These are phyloP conservation scores for Rhinella marina DNA, from an alignment of 2,797 vertebrate genomes.

Conservation along the genomic window DNA sequence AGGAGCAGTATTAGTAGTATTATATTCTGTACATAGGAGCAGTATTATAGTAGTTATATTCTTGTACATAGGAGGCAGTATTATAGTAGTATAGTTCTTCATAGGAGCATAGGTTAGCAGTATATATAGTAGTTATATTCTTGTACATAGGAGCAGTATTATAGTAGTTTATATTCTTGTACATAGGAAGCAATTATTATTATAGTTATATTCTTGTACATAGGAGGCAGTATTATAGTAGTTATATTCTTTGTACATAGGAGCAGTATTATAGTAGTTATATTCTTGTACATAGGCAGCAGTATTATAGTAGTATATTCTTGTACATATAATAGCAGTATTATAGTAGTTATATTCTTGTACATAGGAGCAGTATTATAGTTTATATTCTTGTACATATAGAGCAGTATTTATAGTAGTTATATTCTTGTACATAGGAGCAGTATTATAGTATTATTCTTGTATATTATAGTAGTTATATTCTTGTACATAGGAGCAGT, in stretches of 20 bases:
- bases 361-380: not conserved
- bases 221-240: not conserved
- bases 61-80: not conserved
- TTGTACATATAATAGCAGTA: not conserved
- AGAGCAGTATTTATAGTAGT: not conserved
- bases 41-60: no score
- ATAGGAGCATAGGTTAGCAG: not conserved
- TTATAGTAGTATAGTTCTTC: not conserved
- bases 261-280: slow-evolving; percentile 5
- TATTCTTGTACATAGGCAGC: not conserved
- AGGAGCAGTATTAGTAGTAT: slow-evolving; percentile 7
- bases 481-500: not conserved
- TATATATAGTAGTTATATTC: not conserved
- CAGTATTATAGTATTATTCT: not conserved
- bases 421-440: not conserved
- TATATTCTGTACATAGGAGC: not conserved
- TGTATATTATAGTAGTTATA: slow-evolving; percentile 2
- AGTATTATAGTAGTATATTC: slow-evolving; percentile 12
- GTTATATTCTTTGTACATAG: no score
- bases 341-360: not conserved
- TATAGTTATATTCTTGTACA: slow-evolving; percentile 1
- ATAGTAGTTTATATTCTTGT: slow-evolving; percentile 9
- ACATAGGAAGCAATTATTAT: not conserved
- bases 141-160: slow-evolving; percentile 1
- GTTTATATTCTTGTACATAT: not conserved